These are phyloP conservation scores for Echinops telfairi DNA, from an alignment of 2,113 vertebrate genomes.

Conservation along the genomic window DNA sequence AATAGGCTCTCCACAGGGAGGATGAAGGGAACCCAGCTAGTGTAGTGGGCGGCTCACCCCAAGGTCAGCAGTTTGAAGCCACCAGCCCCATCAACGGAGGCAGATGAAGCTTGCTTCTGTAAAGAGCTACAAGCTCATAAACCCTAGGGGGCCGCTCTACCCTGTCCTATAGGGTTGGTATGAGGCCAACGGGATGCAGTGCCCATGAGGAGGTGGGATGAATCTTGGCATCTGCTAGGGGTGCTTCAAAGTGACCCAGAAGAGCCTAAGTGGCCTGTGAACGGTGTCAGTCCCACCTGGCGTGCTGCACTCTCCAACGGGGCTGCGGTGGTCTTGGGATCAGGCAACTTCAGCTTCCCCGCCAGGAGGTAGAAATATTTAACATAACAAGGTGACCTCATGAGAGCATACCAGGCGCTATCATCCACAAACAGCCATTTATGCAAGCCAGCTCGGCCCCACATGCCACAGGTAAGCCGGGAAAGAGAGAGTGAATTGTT, in stretches of 20 bases:
- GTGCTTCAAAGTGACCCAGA: background rate
- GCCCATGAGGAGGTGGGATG: too few relatives aligned
- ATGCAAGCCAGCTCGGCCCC: conserved; percentile 67
- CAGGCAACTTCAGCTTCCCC: conserved; percentile 60
- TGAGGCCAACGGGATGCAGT: too few relatives aligned
- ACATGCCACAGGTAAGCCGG: conserved; percentile 78
- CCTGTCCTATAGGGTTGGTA: too few relatives aligned
- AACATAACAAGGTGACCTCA: conserved; percentile 82
- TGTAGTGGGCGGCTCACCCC: too few relatives aligned
- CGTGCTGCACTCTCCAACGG: conserved; percentile 34
- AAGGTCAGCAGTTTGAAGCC: too few relatives aligned
- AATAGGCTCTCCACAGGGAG: background rate
- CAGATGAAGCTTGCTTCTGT: too few relatives aligned
- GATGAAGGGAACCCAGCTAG: background rate
- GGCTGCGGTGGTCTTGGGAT: conserved; percentile 61
- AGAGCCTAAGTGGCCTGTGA: background rate
- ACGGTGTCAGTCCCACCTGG: background rate
- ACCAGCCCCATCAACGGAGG: too few relatives aligned
- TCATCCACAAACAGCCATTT: conserved; percentile 79
- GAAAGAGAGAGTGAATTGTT: conserved; percentile 83
- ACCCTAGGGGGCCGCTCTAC: too few relatives aligned
- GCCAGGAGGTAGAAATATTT: conserved; percentile 77
- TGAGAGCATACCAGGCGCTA: conserved; percentile 73
- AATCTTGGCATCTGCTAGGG: background rate
- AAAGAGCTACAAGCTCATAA: too few relatives aligned